Evolutionary conservation across 2,888 invertebrate species (phyloP), one percentile per base, ranked within the genome.

Genomic region (Cremastobaeus sp.): DNA sequence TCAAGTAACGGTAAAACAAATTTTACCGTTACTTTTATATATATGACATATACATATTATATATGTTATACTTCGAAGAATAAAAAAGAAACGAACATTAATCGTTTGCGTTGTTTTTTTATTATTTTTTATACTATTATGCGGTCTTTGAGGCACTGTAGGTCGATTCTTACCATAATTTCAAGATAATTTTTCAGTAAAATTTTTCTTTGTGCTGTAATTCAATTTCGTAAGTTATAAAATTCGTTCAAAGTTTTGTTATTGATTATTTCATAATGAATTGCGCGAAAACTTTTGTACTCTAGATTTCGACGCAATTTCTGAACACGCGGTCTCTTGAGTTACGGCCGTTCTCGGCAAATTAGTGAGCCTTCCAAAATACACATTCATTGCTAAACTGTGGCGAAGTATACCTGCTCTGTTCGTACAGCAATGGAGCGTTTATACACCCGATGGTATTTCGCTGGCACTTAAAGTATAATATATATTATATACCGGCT

Each of bases 361-460:
- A 69, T 69, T 60, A 60, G 59, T 43, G 59, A 60, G 54, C 21
- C 68, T 52, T 50, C 68, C 59, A 52, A 69, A 68, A 69, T 52
- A 69, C 59, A 68, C 68, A 50, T 66, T 66, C 41, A 66, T 57
- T 41, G 66, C 41, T 68, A 52, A 43, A 57, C 48, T 50, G 57
- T 59, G 18, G 50, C 35, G 32, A 35, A 43, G 21, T 50, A 34
- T 57, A 68, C 66, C 48, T 50, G 35, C 48, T n/a, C 15, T 41
- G 34, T 55, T 41, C 47, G 41, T 39, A 34, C n/a, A 52, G 50
- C 59, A 59, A 57, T 55, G 71, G 65, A 66, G 57, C 69, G 76
- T 76, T 78, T 79, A 80, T 80, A 78, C 76, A 76, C 68, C 47
- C 57, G 54, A 34, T 47, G 50, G 68, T 79, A 76, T 78, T 76